Conservation (phyloP, 2,113 vertebrate species). For the Peromyscus leucopus region DNA sequence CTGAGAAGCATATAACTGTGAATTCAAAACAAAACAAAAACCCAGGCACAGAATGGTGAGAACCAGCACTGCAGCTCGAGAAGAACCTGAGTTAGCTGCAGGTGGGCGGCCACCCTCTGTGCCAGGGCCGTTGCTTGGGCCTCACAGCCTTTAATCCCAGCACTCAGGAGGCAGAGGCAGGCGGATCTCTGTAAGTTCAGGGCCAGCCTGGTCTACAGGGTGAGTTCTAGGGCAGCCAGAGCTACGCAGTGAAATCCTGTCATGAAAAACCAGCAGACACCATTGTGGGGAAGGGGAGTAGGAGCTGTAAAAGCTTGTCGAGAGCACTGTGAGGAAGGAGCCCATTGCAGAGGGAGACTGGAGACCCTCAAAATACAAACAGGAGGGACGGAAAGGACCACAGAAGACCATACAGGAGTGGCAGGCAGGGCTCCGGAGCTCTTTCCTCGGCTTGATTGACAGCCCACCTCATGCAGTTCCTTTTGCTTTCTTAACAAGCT, state of each 20-base stretch:
- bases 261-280: background rate
- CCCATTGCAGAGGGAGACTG: background rate
- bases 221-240: background rate
- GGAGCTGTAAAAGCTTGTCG: no score
- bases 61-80: background rate
- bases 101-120: fast-evolving
- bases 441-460: background rate
- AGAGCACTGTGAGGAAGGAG: background rate
- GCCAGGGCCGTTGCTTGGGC: background rate
- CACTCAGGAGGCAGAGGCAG: background rate
- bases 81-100: background rate
- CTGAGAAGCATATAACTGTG: background rate
- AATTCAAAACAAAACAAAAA: background rate
- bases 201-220: background rate
- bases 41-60: background rate
- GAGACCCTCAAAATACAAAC: background rate
- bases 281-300: background rate
- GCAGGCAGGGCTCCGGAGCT: background rate
- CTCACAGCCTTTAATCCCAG: background rate
- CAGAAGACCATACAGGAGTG: background rate
- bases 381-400: background rate
- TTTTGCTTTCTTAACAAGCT: background rate
- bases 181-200: background rate
- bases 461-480: background rate
- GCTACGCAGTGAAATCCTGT: background rate